These are phyloP conservation scores for Coregonus suidteri DNA, from an alignment of 2,797 vertebrate genomes.

Conservation along the genomic window DNA sequence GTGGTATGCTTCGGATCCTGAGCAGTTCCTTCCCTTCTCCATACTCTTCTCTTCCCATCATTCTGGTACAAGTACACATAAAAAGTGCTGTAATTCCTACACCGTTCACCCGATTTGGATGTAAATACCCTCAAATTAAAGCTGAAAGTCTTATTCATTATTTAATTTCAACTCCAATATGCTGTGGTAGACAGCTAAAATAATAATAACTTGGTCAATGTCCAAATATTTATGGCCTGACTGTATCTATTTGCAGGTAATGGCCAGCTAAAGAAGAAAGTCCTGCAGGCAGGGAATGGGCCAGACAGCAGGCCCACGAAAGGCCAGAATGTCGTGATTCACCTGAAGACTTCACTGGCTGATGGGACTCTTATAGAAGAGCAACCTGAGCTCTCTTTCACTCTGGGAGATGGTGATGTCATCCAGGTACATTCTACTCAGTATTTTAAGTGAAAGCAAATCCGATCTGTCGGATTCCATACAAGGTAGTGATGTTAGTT, in stretches of 20 bases:
- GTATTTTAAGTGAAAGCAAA: not conserved
- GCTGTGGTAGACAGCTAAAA: no score
- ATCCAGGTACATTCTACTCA: constrained; percentile 80
- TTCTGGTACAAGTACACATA: no score
- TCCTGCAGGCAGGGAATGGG: constrained; percentile 78
- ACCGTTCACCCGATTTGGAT: no score
- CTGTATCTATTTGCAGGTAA: constrained; percentile 72
- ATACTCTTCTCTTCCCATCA: no score
- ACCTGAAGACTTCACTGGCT: constrained; percentile 78
- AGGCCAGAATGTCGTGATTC: constrained; percentile 86
- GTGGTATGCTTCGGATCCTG: no score
- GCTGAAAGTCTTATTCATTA: no score
- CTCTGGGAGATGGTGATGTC: constrained; percentile 91
- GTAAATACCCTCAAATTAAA: no score
- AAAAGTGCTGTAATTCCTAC: no score
- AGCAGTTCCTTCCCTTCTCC: no score
- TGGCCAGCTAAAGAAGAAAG: constrained; percentile 87
- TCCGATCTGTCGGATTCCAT: not conserved
- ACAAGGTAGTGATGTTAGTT: not conserved
- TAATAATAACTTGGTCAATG: no score
- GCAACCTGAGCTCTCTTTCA: constrained; percentile 79
- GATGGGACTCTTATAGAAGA: constrained; percentile 80
- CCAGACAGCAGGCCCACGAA: constrained; percentile 81
- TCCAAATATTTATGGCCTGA: no score
- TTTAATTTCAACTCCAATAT: no score